A percentile compares a stretch with the other conserved stretches of the same genome.
Conservation (phyloP, 2,888 invertebrate species). For the Tigriopus californicus region DNA sequence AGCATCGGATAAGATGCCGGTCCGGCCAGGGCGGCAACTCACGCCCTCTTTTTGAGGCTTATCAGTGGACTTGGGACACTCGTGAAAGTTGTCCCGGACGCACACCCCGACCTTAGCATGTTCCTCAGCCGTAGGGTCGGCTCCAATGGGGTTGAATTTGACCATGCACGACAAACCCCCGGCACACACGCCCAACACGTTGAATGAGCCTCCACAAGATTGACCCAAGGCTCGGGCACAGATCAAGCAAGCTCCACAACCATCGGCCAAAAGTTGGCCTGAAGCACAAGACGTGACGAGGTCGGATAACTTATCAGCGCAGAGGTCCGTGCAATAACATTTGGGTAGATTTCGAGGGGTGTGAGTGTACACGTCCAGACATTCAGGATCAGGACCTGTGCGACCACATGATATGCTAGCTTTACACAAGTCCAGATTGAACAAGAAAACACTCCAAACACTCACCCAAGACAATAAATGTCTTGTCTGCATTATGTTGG, state of each 20-base stretch:
- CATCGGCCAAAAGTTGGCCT: conserved; percentile 3
- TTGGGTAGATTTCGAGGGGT: conserved; percentile 2
- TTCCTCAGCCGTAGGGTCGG: not conserved
- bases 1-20: conserved; percentile 4
- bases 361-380: not conserved
- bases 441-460: no score
- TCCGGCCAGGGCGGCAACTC: conserved; percentile 7
- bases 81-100: not conserved
- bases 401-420: no score
- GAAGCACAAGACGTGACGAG: not conserved
- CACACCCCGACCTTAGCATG: not conserved
- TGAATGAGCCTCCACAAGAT: conserved; percentile 2
- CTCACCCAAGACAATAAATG: no score
- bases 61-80: not conserved
- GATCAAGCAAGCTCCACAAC: not conserved
- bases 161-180: not conserved
- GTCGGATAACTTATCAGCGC: not conserved
- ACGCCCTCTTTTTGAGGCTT: not conserved
- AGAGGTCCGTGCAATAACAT: conserved; percentile 3
- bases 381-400: not conserved
- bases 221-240: conserved; percentile 9
- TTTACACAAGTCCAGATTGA: no score
- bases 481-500: no score
- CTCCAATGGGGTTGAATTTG: not conserved
- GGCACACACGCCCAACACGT: not conserved